Conservation (phyloP, 2,888 invertebrate genomes). For the Phyto melanocephala region DNA sequence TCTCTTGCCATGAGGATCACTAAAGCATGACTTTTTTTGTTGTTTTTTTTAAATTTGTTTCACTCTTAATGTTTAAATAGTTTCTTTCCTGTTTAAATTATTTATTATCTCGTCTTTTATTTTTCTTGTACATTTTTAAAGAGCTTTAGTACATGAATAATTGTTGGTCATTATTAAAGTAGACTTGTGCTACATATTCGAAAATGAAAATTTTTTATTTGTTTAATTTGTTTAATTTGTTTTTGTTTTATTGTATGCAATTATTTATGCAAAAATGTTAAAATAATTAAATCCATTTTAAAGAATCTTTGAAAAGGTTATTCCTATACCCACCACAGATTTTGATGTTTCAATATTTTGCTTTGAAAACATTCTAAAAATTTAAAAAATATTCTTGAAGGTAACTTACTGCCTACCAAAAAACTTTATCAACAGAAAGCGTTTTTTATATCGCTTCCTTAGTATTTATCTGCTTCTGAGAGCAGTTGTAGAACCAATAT, state of each 20-base stretch:
- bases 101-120: background rate
- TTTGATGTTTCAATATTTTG: too few relatives aligned
- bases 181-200: background rate
- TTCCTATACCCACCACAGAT: too few relatives aligned
- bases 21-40: conserved; percentile 18
- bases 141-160: background rate
- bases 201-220: conserved; percentile 2
- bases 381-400: too few relatives aligned
- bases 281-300: background rate
- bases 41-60: conserved; percentile 25
- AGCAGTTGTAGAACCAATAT: too few relatives aligned
- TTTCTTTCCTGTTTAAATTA: conserved; percentile 21
- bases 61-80: conserved; percentile 32
- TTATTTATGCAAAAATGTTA: background rate
- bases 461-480: too few relatives aligned
- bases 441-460: too few relatives aligned
- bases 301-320: too few relatives aligned
- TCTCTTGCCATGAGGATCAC: conserved; percentile 2
- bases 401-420: too few relatives aligned
- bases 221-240: background rate
- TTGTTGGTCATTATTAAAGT: background rate
- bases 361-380: too few relatives aligned
- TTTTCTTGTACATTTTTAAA: background rate
- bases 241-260: background rate
- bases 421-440: too few relatives aligned